phyloP scores from a whole-genome alignment of 2,888 invertebrate species.

The Marronus borbonicus region DNA sequence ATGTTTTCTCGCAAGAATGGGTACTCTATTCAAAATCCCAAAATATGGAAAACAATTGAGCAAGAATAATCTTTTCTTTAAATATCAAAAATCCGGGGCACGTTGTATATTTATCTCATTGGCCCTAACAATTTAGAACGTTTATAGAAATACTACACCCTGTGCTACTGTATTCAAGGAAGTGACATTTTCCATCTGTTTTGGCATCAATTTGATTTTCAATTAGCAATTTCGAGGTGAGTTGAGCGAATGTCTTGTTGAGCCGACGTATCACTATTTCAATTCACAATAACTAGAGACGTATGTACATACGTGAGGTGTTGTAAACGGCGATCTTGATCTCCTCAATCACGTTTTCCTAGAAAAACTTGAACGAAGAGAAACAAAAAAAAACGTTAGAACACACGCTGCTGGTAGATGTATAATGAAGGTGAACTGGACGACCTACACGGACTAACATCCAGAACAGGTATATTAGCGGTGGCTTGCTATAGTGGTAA shows the following conservation, averaged over 20 bases:
- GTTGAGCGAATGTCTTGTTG: neutral
- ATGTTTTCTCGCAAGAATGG: too few species aligned
- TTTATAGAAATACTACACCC: too few species aligned
- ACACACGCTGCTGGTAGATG: constrained; percentile 21
- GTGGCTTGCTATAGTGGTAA: constrained; percentile 1
- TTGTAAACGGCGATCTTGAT: constrained; percentile 24
- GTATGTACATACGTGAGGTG: constrained; percentile 10
- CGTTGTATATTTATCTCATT: too few species aligned
- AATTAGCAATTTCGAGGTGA: too few species aligned
- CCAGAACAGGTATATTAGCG: constrained; percentile 43
- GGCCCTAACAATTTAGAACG: too few species aligned
- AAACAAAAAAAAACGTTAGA: constrained; percentile 22
- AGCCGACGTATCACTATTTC: neutral
- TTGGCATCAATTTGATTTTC: too few species aligned
- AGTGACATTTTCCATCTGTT: too few species aligned
- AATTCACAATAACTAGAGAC: neutral
- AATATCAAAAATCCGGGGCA: too few species aligned
- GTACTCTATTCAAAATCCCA: too few species aligned
- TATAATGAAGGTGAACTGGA: constrained; percentile 42
- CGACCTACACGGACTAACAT: constrained; percentile 43
- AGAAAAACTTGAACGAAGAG: constrained; percentile 31
- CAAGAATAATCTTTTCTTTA: too few species aligned
- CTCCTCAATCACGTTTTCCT: constrained; percentile 39
- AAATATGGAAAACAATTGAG: too few species aligned
- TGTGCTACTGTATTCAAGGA: too few species aligned